Base-by-base conservation (phyloP, 2,113 vertebrate genomes). In the Tychaedon coryphoeus region DNA sequence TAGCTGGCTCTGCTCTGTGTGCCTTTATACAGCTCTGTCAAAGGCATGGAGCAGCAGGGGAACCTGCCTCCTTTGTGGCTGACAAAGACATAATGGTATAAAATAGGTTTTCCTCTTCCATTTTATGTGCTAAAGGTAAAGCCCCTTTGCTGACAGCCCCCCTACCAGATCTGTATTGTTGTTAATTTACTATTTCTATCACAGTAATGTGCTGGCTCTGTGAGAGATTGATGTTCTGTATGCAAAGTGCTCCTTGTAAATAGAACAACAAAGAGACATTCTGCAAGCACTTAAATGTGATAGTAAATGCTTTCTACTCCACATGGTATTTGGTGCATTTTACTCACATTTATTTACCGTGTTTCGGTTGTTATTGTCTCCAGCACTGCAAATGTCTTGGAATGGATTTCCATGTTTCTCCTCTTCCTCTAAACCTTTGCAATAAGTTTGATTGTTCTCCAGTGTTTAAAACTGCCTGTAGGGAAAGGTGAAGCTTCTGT, bases 131-230 rank as follows among this genome's bases (percentile, higher is more conserved):
- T 86, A 87, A 95, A 96, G 69, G 83, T 84, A 77, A 72, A 88
- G 75, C 31, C 62, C 22, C 61, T 75, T 82, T 67, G 36, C 70
- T 69, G 87, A 72, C 65, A 91, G 82, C 48, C 86, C 79, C 79
- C 88, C 92, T 82, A 16, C 76, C 65, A 77, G 69, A 91, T 67
- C 65, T 0, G 0, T 36, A 60, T 71, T 88, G 75, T 86, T 95
- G 83, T 12, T 83, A 92, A 95, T 96, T 90, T 71, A 48, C 61
- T 45, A 67, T 77, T 96, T 94, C 89, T 64, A 67, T 57, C 92
- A 48, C 86, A 87, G 61, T 53, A 84, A 86, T 60, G 28, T 45
- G 86, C 71, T 77, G 69, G 72, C 94, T 93, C 94, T 3, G 7
- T 1, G 25, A 90, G 88, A 92, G 75, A 91, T 43, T 61, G 61